Conservation (phyloP, 2,888 invertebrate genomes). For the Calliphora vomitoria region DNA sequence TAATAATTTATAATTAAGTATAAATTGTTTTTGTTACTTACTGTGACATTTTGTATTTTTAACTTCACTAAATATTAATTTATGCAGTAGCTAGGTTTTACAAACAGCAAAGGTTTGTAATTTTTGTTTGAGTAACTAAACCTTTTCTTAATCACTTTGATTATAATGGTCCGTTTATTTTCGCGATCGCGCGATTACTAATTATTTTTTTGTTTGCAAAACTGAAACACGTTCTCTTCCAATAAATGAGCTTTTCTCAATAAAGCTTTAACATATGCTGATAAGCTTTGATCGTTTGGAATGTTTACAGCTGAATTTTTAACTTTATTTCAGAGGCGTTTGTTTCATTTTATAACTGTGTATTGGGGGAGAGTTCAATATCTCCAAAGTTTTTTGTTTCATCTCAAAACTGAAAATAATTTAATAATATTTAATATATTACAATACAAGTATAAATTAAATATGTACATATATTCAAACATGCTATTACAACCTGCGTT, state of each 20-base stretch:
- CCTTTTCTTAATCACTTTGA: not conserved
- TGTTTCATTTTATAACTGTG: not conserved
- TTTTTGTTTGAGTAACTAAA: not conserved
- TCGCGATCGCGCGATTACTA: constrained; percentile 76
- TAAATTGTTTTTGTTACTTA: constrained; percentile 72
- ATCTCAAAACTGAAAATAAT: no score
- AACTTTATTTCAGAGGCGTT: not conserved
- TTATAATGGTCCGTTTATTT: constrained; percentile 62
- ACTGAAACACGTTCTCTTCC: constrained; percentile 42
- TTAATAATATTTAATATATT: no score
- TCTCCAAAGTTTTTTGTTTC: no score
- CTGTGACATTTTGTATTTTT: constrained; percentile 78
- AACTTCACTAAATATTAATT: not conserved
- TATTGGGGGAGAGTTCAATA: not conserved
- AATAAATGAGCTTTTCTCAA: constrained; percentile 45
- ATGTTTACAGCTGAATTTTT: not conserved
- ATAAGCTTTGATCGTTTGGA: constrained; percentile 15
- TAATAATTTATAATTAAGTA: not conserved
- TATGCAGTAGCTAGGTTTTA: not conserved
- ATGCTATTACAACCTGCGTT: no score
- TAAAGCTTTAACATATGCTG: constrained; percentile 34
- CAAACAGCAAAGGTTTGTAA: not conserved
- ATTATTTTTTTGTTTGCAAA: constrained; percentile 51
- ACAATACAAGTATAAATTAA: no score
- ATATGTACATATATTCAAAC: no score